phyloP scores from a whole-genome alignment of 2,113 vertebrate genomes.

The Serranochromis macrocephalus region DNA sequence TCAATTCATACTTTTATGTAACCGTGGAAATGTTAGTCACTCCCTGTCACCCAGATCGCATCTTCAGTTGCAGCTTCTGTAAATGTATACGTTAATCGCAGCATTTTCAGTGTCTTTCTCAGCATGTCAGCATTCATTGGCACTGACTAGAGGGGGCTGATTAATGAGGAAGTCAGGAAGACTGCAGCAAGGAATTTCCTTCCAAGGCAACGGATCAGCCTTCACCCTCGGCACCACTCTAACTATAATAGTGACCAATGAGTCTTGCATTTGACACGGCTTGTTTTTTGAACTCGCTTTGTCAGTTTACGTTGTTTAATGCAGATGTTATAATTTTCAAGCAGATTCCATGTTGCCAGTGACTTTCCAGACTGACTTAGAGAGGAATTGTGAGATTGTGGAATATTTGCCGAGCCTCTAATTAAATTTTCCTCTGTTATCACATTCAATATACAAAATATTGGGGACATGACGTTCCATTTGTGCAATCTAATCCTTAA shows the following conservation, averaged over 20 bases:
- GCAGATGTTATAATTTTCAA: neutral
- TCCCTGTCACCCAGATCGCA: neutral
- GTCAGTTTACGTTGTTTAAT: neutral
- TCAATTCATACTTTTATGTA: neutral
- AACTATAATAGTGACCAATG: neutral
- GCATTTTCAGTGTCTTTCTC: neutral
- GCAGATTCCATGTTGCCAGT: neutral
- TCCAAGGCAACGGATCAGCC: neutral
- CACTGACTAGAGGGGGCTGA: neutral
- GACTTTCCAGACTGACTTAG: neutral
- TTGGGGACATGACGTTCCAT: neutral
- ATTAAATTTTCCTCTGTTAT: neutral
- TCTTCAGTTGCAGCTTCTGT: neutral
- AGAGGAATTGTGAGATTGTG: neutral
- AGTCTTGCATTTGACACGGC: neutral
- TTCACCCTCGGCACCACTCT: neutral
- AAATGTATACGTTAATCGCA: neutral
- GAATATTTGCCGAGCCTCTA: neutral
- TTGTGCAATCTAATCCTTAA: neutral
- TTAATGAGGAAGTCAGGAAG: neutral
- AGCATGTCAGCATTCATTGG: neutral
- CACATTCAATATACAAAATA: neutral
- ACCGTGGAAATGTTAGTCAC: neutral
- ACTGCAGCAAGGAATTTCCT: neutral
- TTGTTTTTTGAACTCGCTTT: neutral